Evolutionary conservation across 2,113 vertebrate genomes (phyloP), one percentile per base, ranked within the genome.

Genomic region (Calidris pygmaea): DNA sequence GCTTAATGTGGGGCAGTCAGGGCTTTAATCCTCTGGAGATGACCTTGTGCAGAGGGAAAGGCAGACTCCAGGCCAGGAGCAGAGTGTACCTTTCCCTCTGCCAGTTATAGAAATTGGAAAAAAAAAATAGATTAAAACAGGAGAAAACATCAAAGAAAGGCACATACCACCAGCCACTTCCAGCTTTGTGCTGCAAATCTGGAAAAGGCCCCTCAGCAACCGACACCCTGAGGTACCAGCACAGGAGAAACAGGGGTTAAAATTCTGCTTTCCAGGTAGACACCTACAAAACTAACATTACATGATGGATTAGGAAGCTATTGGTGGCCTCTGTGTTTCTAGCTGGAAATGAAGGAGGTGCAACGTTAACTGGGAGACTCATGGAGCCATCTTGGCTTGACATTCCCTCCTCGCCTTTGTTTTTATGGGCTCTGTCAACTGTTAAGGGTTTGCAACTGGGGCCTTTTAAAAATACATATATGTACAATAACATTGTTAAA

Each of bases 51-150:
- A n/a, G 23, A 47, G 6, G 23, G 24, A 84, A 92, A 86, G 29
- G 15, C 1, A 3, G 13, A 53, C 22, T 72, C 30, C 17, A 4
- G 53, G 53, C 20, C 10, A 4, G 32, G 39, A 75, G 9, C 7
- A 20, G 56, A 62, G 13, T 56, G 22, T 2, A 2, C 21, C 43
- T 53, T 71, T 88, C n/a, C 14, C 37, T 80, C 37, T 47, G 20
- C 37, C 55, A 32, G 11, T n/a, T 74, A 47, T 0, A 72, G 52
- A 63, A 9, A 63, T 1, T 14, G 18, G 7, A 2, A 5, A 50
- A 60, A 60, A 59, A 48, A n/a, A 10, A 41, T 41, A 41, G 39
- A 41, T 59, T 26, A 63, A 67, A 59, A 1, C 16, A 72, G n/a
- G 78, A 81, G 20, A n/a, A 73, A 84, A 52, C 10, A 23, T 14